A percentile compares a stretch with the other conserved stretches of the same genome.
Conservation (phyloP, 1,140 invertebrate species). For the Euschistus heros region DNA sequence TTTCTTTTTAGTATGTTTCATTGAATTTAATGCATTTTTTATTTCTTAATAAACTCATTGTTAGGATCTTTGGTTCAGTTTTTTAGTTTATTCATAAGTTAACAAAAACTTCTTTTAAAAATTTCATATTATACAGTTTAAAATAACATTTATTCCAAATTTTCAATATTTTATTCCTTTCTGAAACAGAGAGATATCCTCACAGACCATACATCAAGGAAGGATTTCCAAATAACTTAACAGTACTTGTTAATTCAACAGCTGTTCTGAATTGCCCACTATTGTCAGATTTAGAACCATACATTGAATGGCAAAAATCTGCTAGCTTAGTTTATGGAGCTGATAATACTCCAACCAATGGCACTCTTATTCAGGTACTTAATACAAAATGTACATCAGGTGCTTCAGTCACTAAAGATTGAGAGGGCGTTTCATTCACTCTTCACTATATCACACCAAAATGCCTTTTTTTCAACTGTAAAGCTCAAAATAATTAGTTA, state of each 20-base stretch:
- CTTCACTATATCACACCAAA: no score
- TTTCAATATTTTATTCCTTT: conserved; percentile 10
- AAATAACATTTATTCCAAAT: no score
- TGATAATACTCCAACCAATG: conserved; percentile 40
- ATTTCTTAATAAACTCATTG: no score
- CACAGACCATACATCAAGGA: conserved; percentile 67
- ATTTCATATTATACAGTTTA: no score
- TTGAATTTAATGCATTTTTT: no score
- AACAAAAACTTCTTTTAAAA: no score
- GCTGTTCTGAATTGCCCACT: conserved; percentile 61
- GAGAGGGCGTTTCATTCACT: not conserved
- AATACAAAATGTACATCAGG: conserved; percentile 24
- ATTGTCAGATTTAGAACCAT: conserved; percentile 60
- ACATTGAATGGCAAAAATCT: conserved; percentile 58
- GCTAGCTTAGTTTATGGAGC: conserved; percentile 38
- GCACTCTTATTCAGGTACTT: conserved; percentile 36
- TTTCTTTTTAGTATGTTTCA: no score
- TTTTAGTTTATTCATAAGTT: no score
- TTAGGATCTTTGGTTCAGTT: no score
- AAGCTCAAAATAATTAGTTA: no score
- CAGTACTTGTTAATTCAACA: conserved; percentile 55
- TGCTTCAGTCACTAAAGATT: not conserved
- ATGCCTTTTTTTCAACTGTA: no score
- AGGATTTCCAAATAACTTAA: conserved; percentile 66
- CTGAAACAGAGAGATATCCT: conserved; percentile 52